A percentile compares a stretch with the other conserved stretches of the same genome.
Conservation (phyloP, 2,797 vertebrate species). For the Mionectes olivaceus region DNA sequence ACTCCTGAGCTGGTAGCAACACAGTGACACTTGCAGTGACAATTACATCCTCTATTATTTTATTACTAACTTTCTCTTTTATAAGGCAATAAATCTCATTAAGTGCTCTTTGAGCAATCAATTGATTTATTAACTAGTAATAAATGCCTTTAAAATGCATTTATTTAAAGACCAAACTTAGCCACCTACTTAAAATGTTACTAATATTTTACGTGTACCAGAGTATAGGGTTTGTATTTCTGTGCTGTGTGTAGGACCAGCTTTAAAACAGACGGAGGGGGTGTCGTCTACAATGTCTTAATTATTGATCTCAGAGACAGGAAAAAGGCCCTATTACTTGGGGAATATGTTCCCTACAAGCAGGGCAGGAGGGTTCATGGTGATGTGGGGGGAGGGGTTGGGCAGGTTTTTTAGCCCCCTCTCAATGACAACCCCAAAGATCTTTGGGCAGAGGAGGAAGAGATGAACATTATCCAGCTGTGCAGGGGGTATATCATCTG, state of each 20-base stretch:
- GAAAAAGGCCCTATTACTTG: fast-evolving
- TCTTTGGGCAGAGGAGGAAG: not conserved
- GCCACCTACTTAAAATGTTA: constrained; percentile 39
- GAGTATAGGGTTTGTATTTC: not conserved
- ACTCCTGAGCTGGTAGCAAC: constrained; percentile 2
- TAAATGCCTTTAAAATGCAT: constrained; percentile 72
- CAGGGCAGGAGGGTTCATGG: no score
- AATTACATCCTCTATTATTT: constrained; percentile 59
- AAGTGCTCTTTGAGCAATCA: constrained; percentile 68
- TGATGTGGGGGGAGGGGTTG: not conserved
- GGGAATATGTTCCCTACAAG: not conserved
- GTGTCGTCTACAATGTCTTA: not conserved
- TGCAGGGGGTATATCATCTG: not conserved
- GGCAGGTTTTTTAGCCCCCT: not conserved
- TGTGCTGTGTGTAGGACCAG: not conserved
- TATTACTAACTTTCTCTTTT: constrained; percentile 63
- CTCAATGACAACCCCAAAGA: not conserved
- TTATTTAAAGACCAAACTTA: constrained; percentile 65
- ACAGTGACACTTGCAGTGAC: constrained; percentile 39
- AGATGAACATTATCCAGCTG: not conserved
- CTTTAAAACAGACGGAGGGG: not conserved
- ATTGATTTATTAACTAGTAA: constrained; percentile 75
- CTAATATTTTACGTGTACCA: not conserved
- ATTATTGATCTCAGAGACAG: not conserved
- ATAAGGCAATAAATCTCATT: constrained; percentile 73